Evolutionary conservation across 37 sponge, comb jelly and placozoan genomes (phyloP).

Genomic region (Mnemiopsis leidyi): DNA sequence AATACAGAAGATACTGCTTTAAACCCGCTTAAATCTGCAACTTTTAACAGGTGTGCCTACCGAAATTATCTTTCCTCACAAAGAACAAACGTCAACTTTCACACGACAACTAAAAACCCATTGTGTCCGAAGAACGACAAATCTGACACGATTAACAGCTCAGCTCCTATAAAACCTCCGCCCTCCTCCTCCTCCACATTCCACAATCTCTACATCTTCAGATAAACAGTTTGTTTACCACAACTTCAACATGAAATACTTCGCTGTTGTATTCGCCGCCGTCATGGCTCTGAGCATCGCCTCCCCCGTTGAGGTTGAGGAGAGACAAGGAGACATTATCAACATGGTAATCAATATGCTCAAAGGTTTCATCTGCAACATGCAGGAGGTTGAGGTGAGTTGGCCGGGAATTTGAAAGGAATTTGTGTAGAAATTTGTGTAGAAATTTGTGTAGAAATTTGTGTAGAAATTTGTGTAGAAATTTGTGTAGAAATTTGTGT

Average conservation of each 20-base stretch:
- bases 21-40: too few relatives aligned
- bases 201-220: not conserved
- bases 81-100: too few relatives aligned
- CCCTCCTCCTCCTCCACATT: not conserved
- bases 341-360: not conserved
- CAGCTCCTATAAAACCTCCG: not conserved
- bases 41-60: too few relatives aligned
- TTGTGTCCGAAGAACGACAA: not conserved
- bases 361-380: not conserved
- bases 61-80: too few relatives aligned
- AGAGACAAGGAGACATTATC: not conserved
- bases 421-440: too few relatives aligned
- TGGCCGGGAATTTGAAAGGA: not conserved
- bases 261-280: conserved; percentile 9
- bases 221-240: not conserved
- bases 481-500: too few relatives aligned
- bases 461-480: too few relatives aligned
- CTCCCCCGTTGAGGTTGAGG: conserved; percentile 21
- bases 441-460: too few relatives aligned
- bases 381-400: not conserved
- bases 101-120: too few relatives aligned
- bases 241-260: not conserved
- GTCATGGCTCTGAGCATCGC: not conserved
- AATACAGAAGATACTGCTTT: too few relatives aligned
- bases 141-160: not conserved